phyloP scores from a whole-genome alignment of 2,888 invertebrate species.

The Carpatolechia fugitivella region DNA sequence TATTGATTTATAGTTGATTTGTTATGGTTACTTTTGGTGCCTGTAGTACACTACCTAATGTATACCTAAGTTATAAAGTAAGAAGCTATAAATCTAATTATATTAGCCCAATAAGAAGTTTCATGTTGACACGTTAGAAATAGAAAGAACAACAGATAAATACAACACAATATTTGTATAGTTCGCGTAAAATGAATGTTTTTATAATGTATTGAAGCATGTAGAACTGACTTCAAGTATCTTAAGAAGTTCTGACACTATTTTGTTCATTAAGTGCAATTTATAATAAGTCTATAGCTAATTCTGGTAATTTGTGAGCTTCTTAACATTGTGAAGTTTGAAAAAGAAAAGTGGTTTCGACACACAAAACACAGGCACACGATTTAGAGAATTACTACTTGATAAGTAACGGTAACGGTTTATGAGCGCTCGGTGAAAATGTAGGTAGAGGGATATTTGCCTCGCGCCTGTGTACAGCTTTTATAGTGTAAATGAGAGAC shows the following conservation, averaged over 20 bases:
- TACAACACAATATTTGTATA: neutral
- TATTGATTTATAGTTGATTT: conserved; percentile 21
- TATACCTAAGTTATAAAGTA: conserved; percentile 2
- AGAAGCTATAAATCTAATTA: conserved; percentile 19
- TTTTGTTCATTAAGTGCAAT: conserved; percentile 3
- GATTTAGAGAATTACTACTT: neutral
- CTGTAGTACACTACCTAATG: neutral
- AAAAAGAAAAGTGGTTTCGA: neutral
- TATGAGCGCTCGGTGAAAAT: no score
- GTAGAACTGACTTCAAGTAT: conserved; percentile 25
- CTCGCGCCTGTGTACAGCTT: no score
- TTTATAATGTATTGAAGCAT: conserved; percentile 15
- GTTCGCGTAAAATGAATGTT: neutral
- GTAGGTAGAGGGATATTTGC: no score
- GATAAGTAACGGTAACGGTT: neutral
- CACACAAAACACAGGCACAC: conserved; percentile 3
- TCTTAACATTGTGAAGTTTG: neutral
- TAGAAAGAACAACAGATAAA: neutral
- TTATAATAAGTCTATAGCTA: neutral
- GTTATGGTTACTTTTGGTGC: conserved; percentile 7
- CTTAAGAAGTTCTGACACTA: neutral
- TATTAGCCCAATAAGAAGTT: conserved; percentile 13
- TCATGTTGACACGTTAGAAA: conserved; percentile 14
- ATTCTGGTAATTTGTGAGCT: neutral
- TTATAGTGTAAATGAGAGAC: no score